Evolutionary conservation across 2,113 vertebrate species (phyloP), one percentile per base, ranked within the genome.

Genomic region (Cyanoramphus novaezelandiae): DNA sequence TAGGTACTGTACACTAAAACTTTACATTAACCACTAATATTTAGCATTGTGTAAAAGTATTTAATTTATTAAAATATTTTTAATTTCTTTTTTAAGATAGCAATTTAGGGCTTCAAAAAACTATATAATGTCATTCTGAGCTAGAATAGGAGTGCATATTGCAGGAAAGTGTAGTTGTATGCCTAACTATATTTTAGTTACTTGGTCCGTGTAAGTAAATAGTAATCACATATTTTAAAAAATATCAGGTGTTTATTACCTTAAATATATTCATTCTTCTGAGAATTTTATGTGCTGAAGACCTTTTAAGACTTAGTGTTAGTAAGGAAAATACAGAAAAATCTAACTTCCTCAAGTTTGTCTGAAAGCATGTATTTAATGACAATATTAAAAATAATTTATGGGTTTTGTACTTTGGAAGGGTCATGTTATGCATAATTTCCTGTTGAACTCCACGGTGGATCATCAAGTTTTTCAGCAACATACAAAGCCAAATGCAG

Each of bases 361-460:
- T 47, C 80, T 86, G 68, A 90, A 65, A 71, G 6, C 11, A 43
- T 19, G 5, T 72, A 60, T 64, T 88, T 76, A 64, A 55, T 86
- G 13, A 64, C 7, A 71, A 29, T 60, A 53, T 64, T 46, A 35
- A 63, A 63, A 67, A 33, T 1, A 63, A 27, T 5, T 4, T 64
- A 17, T 2, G 1, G 0, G 7, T 35, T 84, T 65, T 64, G 2
- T 72, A 19, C n/a, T 57, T 86, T 37, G 57, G 33, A 52, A 15
- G 7, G 24, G 6, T 71, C 17, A n/a, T 49, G n/a, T 19, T 74
- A 44, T 31, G 9, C 15, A 44, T 85, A n/a, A 68, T 75, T 71
- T 92, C 69, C 37, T 79, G 10, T 75, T 68, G 14, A 63, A 44
- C 17, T 63, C 24, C 7, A 35, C 31, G 35, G 24, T 21, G 2